A percentile compares a stretch with the other conserved stretches of the same genome.
These are phyloP conservation scores for Larimichthys polyactis DNA, from an alignment of 2,113 vertebrate species.

Conservation along the genomic window DNA sequence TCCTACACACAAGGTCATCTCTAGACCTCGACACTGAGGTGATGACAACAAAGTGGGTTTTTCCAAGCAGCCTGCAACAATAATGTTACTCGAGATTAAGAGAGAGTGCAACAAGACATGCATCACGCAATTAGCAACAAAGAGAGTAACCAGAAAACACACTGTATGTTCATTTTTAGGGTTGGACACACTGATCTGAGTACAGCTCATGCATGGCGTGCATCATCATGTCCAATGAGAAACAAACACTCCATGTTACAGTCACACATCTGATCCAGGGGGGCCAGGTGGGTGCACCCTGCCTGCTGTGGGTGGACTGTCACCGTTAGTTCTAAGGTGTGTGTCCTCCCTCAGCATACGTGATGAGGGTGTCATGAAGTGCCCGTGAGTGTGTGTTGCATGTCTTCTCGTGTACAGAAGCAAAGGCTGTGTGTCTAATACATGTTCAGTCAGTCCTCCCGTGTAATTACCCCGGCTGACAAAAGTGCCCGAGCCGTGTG, in stretches of 20 bases:
- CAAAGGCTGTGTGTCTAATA: background rate
- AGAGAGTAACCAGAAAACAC: background rate
- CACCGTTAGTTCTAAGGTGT: background rate
- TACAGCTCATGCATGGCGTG: background rate
- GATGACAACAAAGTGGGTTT: background rate
- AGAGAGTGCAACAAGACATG: background rate
- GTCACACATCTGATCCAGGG: background rate
- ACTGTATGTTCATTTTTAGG: background rate
- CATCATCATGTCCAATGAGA: background rate
- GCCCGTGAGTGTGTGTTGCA: too few species aligned
- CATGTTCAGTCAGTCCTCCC: background rate
- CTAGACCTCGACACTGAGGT: slow-evolving; percentile 2
- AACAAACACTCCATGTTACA: slow-evolving; percentile 25
- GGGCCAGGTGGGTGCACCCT: slow-evolving; percentile 1
- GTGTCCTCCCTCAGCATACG: background rate
- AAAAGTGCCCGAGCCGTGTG: background rate
- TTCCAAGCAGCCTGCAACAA: slow-evolving; percentile 2
- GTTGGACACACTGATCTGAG: background rate
- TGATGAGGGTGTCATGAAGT: background rate
- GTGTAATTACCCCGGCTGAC: background rate
- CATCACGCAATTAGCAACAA: background rate
- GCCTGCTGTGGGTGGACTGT: background rate
- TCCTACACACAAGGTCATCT: background rate
- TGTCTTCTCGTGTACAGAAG: background rate
- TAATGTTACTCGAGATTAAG: background rate